phyloP scores from a whole-genome alignment of 2,113 vertebrate species.

The Oceanodroma tethys region DNA sequence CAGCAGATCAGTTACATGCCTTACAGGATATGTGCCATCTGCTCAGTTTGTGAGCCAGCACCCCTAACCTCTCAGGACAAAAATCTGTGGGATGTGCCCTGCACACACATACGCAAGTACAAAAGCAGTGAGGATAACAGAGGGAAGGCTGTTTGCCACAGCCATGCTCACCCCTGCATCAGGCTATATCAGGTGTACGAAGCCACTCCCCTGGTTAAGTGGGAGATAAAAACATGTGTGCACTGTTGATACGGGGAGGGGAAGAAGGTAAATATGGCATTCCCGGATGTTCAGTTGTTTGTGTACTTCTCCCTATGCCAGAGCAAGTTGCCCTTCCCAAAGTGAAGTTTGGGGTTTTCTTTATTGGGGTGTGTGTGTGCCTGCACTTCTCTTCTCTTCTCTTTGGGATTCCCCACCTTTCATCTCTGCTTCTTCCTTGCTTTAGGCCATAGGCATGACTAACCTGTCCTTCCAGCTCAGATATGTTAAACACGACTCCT shows the following conservation, averaged over 20 bases:
- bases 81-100: background rate
- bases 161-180: background rate
- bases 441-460: background rate
- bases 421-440: constrained; percentile 16
- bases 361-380: background rate
- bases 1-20: background rate
- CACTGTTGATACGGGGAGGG: background rate
- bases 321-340: background rate
- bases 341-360: background rate
- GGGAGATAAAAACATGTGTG: background rate
- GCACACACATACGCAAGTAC: fast-evolving
- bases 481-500: background rate
- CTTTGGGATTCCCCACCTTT: constrained; percentile 34
- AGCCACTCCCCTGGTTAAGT: background rate
- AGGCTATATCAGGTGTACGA: background rate
- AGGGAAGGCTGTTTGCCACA: background rate
- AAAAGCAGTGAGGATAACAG: background rate
- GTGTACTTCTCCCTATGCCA: background rate
- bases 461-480: constrained; percentile 35
- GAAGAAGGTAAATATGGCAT: background rate
- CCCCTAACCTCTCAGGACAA: background rate
- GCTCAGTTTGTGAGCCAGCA: background rate
- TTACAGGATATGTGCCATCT: background rate
- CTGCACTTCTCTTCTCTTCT: background rate
- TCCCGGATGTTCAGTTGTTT: fast-evolving